Evolutionary conservation across 2,113 vertebrate species (phyloP).

Genomic region (Candoia aspera): DNA sequence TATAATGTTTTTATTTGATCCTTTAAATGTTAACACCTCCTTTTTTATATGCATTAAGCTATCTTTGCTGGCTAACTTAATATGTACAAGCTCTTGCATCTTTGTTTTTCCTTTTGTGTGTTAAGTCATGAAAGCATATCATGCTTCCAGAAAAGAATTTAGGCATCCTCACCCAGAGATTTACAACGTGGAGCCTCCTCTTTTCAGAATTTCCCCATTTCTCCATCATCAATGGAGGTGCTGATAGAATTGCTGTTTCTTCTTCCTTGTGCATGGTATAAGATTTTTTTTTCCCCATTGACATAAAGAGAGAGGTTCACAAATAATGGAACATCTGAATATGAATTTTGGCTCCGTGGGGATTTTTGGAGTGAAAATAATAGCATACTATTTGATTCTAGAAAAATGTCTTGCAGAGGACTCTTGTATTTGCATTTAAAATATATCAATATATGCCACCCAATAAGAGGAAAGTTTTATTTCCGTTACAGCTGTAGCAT

Average conservation of each 20-base stretch:
- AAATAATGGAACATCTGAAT: background rate
- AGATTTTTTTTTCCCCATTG: background rate
- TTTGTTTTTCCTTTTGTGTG: background rate
- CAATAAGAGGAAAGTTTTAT: conserved; percentile 23
- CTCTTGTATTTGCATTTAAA: conserved; percentile 46
- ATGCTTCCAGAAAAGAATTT: conserved; percentile 59
- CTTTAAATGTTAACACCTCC: conserved; percentile 3
- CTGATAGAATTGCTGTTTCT: background rate
- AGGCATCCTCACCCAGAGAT: conserved; percentile 50
- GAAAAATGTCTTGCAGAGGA: conserved; percentile 14
- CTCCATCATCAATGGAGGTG: background rate
- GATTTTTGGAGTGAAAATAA: background rate
- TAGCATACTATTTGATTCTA: conserved; percentile 16
- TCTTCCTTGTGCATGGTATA: background rate
- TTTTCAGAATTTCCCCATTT: background rate
- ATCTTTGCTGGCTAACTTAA: conserved; percentile 2
- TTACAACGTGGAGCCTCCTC: background rate
- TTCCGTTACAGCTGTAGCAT: conserved; percentile 27
- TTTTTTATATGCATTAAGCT: conserved; percentile 3
- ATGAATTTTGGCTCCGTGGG: background rate
- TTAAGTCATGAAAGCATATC: conserved; percentile 46
- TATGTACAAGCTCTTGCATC: background rate
- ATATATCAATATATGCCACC: conserved; percentile 33
- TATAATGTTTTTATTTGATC: conserved; percentile 36
- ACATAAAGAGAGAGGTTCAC: background rate